phyloP scores from a whole-genome alignment of 2,797 vertebrate genomes.

The Microchirus variegatus region DNA sequence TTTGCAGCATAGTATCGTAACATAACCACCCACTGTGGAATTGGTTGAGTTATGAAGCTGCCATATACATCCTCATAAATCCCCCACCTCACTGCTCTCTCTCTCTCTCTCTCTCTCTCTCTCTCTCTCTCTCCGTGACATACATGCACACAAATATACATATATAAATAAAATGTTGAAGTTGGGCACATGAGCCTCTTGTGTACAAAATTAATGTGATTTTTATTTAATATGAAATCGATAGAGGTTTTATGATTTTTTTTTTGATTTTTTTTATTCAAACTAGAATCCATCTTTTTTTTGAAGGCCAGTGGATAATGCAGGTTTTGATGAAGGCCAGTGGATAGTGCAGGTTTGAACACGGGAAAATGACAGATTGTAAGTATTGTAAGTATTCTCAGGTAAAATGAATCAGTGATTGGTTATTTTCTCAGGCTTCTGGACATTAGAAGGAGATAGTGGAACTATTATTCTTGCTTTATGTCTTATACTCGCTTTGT shows the following conservation, averaged over 20 bases:
- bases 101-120: not conserved
- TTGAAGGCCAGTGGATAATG: too few relatives aligned
- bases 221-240: slow-evolving; percentile 5
- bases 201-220: not conserved
- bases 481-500: not conserved
- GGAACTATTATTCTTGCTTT: not conserved
- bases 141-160: slow-evolving; percentile 18
- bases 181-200: slow-evolving; percentile 12
- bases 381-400: too few relatives aligned
- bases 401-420: too few relatives aligned
- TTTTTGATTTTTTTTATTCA: not conserved
- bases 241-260: not conserved
- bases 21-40: slow-evolving; percentile 63
- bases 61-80: slow-evolving; percentile 44
- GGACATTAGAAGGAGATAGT: too few relatives aligned
- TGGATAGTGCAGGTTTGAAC: too few relatives aligned
- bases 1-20: slow-evolving; percentile 70
- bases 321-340: too few relatives aligned
- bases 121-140: not conserved
- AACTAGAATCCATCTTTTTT: too few relatives aligned
- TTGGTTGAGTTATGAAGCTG: slow-evolving; percentile 69
- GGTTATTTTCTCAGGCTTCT: too few relatives aligned
- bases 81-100: not conserved
- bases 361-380: too few relatives aligned
- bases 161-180: slow-evolving; percentile 33